phyloP scores from a whole-genome alignment of 2,113 vertebrate species.

The Psephotus haematonotus region DNA sequence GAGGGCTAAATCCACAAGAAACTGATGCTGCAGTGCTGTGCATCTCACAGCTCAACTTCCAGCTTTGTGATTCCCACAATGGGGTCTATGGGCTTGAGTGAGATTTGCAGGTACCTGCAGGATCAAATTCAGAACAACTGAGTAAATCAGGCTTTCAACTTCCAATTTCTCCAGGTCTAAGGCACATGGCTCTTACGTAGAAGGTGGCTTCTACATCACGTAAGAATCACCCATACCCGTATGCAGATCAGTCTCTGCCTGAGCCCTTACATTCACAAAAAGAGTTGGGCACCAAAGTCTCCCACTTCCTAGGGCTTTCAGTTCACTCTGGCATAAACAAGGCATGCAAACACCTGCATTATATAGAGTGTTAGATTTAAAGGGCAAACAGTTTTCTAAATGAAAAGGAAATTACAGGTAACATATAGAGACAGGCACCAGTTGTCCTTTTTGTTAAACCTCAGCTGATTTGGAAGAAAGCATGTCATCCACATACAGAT shows the following conservation, averaged over 20 bases:
- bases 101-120: background rate
- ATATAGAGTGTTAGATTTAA: background rate
- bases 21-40: background rate
- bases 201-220: fast-evolving
- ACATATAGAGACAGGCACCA: background rate
- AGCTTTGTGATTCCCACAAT: background rate
- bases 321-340: background rate
- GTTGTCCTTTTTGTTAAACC: background rate
- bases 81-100: background rate
- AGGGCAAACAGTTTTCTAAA: background rate
- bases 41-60: background rate
- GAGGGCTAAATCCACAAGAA: background rate
- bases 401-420: background rate
- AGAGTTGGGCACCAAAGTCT: background rate
- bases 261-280: background rate
- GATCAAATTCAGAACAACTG: background rate
- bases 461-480: background rate
- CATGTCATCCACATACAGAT: background rate
- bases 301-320: background rate
- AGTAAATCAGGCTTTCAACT: background rate
- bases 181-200: fast-evolving
- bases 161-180: background rate
- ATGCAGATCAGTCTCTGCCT: background rate
- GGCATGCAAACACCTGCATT: background rate
- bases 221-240: background rate